phyloP scores from a whole-genome alignment of 2,113 vertebrate species.

The Chloropsis cyanopogon region DNA sequence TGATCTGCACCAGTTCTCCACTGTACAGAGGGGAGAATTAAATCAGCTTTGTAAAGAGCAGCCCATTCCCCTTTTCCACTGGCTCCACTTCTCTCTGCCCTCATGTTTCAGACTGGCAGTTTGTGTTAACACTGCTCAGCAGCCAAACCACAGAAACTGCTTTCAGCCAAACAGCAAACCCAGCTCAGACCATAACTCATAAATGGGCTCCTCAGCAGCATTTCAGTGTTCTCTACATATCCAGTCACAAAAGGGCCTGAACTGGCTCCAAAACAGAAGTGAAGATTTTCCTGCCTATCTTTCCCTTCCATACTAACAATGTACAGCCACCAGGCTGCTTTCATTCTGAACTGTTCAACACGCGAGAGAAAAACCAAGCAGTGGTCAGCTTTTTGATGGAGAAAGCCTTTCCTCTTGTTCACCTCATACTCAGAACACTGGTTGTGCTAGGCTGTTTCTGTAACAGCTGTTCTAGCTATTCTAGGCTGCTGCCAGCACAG shows the following conservation, averaged over 20 bases:
- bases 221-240: neutral
- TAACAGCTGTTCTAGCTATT: neutral
- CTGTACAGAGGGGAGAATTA: conserved; percentile 46
- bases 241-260: neutral
- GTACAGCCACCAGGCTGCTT: neutral
- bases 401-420: neutral
- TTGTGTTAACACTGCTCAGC: neutral
- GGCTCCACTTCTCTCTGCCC: neutral
- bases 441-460: neutral
- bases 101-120: neutral
- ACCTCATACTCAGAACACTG: neutral
- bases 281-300: neutral
- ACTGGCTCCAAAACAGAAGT: neutral
- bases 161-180: neutral
- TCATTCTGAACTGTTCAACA: neutral
- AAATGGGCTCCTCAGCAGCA: neutral
- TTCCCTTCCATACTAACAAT: neutral
- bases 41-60: conserved; percentile 8
- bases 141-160: neutral
- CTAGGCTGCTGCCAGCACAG: neutral
- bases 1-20: conserved; percentile 96
- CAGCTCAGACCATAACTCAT: neutral
- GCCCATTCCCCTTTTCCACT: neutral
- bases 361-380: neutral
- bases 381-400: neutral